These are phyloP conservation scores for Penaeus vannamei DNA, from an alignment of 1,140 invertebrate genomes.

Conservation along the genomic window DNA sequence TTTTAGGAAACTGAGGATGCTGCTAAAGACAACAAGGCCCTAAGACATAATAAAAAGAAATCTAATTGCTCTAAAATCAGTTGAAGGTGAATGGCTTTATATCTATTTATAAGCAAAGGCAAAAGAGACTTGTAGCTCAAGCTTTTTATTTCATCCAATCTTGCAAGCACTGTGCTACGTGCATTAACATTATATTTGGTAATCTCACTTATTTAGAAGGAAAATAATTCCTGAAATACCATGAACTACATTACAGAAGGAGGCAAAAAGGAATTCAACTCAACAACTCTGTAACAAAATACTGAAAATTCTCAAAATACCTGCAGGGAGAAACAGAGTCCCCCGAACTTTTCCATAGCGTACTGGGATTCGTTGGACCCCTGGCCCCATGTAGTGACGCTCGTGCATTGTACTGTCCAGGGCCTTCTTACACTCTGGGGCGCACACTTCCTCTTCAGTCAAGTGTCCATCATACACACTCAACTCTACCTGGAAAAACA, in stretches of 20 bases:
- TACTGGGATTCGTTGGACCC: conserved; percentile 57
- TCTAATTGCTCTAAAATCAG: too few species aligned
- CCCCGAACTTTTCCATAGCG: conserved; percentile 49
- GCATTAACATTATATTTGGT: too few species aligned
- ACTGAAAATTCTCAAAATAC: not conserved
- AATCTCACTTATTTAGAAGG: too few species aligned
- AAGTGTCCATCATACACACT: conserved; percentile 36
- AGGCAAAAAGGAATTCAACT: not conserved
- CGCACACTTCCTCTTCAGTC: conserved; percentile 12
- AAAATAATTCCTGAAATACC: too few species aligned
- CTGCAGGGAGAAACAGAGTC: conserved; percentile 45
- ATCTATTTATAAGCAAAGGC: too few species aligned
- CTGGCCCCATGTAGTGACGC: conserved; percentile 49
- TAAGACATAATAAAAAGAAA: too few species aligned
- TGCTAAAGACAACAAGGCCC: too few species aligned
- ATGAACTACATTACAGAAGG: not conserved
- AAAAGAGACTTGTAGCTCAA: too few species aligned
- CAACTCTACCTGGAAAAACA: conserved; percentile 7
- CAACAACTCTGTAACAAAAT: not conserved
- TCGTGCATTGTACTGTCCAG: conserved; percentile 22
- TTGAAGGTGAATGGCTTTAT: too few species aligned
- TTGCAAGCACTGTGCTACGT: too few species aligned
- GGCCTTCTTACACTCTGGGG: not conserved
- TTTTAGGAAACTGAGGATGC: too few species aligned
- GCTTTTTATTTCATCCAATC: too few species aligned